A percentile compares a stretch with the other conserved stretches of the same genome.
Conservation (phyloP, 2,113 vertebrate genomes). For the Stomatorhinus ivindoensis region DNA sequence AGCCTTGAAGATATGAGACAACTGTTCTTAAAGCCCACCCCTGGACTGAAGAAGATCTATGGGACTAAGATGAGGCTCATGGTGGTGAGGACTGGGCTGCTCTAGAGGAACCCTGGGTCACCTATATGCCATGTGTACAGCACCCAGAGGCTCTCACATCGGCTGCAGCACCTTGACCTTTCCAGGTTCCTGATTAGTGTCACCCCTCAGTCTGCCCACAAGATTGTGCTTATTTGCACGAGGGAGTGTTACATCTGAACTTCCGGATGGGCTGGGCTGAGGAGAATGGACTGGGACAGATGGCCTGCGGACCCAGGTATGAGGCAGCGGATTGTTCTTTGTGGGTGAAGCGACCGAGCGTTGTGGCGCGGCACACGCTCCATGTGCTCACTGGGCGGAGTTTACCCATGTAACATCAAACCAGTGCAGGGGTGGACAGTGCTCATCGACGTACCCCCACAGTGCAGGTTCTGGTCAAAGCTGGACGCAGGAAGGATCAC, state of each 20-base stretch:
- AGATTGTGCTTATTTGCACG: background rate
- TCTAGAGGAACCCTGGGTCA: background rate
- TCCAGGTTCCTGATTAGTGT: background rate
- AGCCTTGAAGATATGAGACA: background rate
- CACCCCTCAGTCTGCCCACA: background rate
- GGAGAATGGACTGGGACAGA: background rate
- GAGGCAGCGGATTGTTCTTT: background rate
- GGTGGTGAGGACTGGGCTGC: background rate
- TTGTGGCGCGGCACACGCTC: background rate
- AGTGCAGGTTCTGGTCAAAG: slow-evolving; percentile 78
- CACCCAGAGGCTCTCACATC: background rate
- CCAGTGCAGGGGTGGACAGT: slow-evolving; percentile 20
- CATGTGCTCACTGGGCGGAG: background rate
- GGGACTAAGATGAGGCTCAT: background rate
- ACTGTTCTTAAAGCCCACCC: background rate
- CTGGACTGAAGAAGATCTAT: background rate
- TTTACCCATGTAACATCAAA: background rate
- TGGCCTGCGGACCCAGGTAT: background rate
- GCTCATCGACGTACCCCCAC: slow-evolving; percentile 75
- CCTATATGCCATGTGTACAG: too few relatives aligned
- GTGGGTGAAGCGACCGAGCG: background rate
- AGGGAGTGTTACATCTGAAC: background rate
- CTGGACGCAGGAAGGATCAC: slow-evolving; percentile 92
- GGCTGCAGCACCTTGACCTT: background rate
- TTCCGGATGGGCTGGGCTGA: background rate